Percentiles rank a stretch among this genome's conserved stretches.
Evolutionary conservation across 2,888 invertebrate genomes (phyloP).

Genomic region (Prosapia bicincta): DNA sequence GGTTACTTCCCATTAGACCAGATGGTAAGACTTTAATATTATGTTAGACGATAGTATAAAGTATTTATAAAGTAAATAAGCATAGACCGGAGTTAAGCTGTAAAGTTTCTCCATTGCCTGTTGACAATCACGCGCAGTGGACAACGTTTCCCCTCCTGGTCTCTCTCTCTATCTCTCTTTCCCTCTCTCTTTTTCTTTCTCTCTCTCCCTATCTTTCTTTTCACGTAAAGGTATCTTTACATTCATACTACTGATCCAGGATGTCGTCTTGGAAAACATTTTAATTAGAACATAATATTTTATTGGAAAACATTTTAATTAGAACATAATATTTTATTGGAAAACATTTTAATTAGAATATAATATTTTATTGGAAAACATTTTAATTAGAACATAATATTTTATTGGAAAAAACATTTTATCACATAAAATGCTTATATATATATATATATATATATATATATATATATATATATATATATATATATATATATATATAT

Average conservation of each 20-base stretch:
- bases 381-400: no score
- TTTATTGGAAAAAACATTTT: no score
- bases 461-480: no score
- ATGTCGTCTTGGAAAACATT: not conserved
- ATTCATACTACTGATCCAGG: not conserved
- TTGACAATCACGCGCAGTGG: constrained; percentile 42
- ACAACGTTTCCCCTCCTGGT: constrained; percentile 20
- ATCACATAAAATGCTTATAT: no score
- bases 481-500: no score
- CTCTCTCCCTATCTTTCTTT: not conserved
- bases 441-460: no score
- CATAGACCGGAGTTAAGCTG: constrained; percentile 27
- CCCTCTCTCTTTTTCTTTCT: not conserved
- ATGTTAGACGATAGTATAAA: constrained; percentile 23
- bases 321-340: no score
- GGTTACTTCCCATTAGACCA: not conserved
- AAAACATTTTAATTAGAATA: no score
- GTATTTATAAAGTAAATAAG: constrained; percentile 20
- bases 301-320: no score
- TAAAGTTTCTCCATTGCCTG: constrained; percentile 38
- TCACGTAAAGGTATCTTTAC: not conserved
- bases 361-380: no score
- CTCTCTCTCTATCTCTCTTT: not conserved
- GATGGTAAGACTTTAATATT: constrained; percentile 2
- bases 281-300: no score